Conservation (phyloP, 2,888 invertebrate genomes). For the Ectemnius cavifrons region DNA sequence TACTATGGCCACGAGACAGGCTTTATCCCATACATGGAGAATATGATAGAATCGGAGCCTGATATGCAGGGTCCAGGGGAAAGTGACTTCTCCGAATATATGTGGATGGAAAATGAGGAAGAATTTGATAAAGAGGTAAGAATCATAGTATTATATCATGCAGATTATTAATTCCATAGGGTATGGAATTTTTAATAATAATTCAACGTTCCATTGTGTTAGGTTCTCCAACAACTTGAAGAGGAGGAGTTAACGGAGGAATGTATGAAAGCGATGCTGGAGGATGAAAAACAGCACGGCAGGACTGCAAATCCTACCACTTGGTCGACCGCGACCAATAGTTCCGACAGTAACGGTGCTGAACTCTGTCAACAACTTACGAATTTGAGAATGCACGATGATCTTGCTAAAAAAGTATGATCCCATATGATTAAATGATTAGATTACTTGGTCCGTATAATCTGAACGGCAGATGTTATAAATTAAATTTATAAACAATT, state of each 20-base stretch:
- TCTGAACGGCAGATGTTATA: not conserved
- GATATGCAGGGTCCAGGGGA: slow-evolving; percentile 79
- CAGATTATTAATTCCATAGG: too few relatives aligned
- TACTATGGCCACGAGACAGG: slow-evolving; percentile 76
- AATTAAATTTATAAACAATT: slow-evolving; percentile 56
- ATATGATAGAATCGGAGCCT: slow-evolving; percentile 72
- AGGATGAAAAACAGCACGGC: slow-evolving; percentile 82
- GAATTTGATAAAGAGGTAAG: slow-evolving; percentile 93
- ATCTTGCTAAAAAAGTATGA: slow-evolving; percentile 75
- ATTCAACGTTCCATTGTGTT: slow-evolving; percentile 42
- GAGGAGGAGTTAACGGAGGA: slow-evolving; percentile 94
- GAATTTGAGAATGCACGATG: slow-evolving; percentile 73
- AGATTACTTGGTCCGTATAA: not conserved
- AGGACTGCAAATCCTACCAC: slow-evolving; percentile 73
- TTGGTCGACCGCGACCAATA: slow-evolving; percentile 72
- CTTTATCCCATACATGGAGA: slow-evolving; percentile 71
- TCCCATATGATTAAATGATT: not conserved
- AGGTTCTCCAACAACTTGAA: slow-evolving; percentile 92
- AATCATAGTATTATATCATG: not conserved
- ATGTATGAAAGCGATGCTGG: slow-evolving; percentile 90
- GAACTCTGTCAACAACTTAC: slow-evolving; percentile 74
- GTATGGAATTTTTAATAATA: not conserved
- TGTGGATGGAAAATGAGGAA: slow-evolving; percentile 97
- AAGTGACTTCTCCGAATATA: slow-evolving; percentile 92
- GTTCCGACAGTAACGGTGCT: slow-evolving; percentile 69